These are phyloP conservation scores for Psylliodes chrysocephalus DNA, from an alignment of 2,888 invertebrate species.

Conservation along the genomic window DNA sequence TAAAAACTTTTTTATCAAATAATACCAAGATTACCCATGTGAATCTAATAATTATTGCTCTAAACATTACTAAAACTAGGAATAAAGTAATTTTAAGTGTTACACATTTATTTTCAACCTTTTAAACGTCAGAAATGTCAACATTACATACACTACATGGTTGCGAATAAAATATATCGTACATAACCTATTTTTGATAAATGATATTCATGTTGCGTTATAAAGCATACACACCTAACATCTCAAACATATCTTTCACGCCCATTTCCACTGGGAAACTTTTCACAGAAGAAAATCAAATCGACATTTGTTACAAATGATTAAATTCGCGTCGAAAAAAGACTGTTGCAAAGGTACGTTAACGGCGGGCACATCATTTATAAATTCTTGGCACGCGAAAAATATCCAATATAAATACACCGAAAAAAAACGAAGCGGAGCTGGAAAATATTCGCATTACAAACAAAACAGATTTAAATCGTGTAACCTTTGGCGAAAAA, in stretches of 20 bases:
- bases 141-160: no score
- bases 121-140: no score
- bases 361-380: conserved; percentile 10
- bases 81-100: no score
- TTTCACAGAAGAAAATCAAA: not conserved
- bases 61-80: no score
- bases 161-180: no score
- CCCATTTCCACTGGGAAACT: not conserved
- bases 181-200: no score
- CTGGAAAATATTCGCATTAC: conserved; percentile 9
- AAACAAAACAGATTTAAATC: conserved; percentile 18
- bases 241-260: conserved; percentile 14
- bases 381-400: conserved; percentile 28
- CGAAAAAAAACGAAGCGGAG: conserved; percentile 18
- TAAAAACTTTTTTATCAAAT: no score
- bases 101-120: no score
- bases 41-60: no score
- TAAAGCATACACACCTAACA: conserved; percentile 18
- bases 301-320: not conserved
- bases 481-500: not conserved
- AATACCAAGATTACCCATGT: no score
- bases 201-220: no score
- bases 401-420: conserved; percentile 19
- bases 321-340: conserved; percentile 6
- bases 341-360: conserved; percentile 14